These are phyloP conservation scores for Isichthys henryi DNA, from an alignment of 2,113 vertebrate species.

Conservation along the genomic window DNA sequence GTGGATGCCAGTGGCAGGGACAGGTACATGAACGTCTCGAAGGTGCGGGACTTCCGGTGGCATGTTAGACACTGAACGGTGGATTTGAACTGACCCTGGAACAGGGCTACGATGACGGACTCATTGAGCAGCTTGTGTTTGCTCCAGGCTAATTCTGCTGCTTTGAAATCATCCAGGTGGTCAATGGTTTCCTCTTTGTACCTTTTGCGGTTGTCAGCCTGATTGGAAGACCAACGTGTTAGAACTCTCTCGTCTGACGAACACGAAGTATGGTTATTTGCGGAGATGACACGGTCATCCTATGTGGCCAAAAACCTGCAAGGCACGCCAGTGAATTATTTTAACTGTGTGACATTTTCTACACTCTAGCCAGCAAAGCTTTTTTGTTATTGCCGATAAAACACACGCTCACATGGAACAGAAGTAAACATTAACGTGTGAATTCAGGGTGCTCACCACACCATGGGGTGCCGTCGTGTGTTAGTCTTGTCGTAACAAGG, in stretches of 20 bases:
- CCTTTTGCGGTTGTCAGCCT: slow-evolving; percentile 92
- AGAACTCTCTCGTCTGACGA: neutral
- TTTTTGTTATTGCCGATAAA: neutral
- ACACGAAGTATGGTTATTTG: neutral
- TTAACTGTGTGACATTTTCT: neutral
- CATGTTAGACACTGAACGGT: slow-evolving; percentile 95
- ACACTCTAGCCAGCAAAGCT: neutral
- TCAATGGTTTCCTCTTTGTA: slow-evolving; percentile 91
- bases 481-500: neutral
- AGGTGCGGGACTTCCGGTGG: slow-evolving; percentile 85
- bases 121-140: slow-evolving; percentile 94
- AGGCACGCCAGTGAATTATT: neutral
- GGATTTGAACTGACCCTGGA: slow-evolving; percentile 97
- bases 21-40: slow-evolving; percentile 97
- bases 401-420: neutral
- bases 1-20: slow-evolving; percentile 82
- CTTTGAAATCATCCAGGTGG: slow-evolving; percentile 76
- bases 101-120: slow-evolving; percentile 91
- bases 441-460: neutral
- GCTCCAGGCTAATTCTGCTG: slow-evolving; percentile 83
- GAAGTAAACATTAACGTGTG: neutral
- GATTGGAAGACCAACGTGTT: neutral
- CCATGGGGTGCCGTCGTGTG: neutral
- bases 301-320: neutral
- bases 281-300: neutral